Percentiles rank a stretch among this genome's conserved stretches.
These are phyloP conservation scores for Hybos culiciformis DNA, from an alignment of 2,888 invertebrate species.

Conservation along the genomic window DNA sequence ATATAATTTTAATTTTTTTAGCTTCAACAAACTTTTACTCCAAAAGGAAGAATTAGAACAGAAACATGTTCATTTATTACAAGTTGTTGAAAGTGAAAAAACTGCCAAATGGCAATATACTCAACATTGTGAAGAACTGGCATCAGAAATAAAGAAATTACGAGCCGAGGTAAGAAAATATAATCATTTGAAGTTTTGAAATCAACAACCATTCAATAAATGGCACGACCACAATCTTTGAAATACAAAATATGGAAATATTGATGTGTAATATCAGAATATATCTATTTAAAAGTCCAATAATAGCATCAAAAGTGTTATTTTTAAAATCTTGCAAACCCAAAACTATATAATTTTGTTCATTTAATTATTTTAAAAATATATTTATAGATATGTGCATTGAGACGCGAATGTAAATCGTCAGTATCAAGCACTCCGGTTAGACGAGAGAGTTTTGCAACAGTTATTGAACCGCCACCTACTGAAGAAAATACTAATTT, in stretches of 20 bases:
- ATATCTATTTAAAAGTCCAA: no score
- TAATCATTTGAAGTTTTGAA: background rate
- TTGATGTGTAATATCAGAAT: no score
- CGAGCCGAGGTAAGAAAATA: conserved; percentile 57
- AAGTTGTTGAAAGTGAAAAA: conserved; percentile 81
- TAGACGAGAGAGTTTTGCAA: conserved; percentile 21
- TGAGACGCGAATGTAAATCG: conserved; percentile 68
- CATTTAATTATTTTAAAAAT: background rate
- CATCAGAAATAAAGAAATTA: conserved; percentile 75
- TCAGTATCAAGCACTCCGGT: conserved; percentile 30
- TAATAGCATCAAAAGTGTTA: no score
- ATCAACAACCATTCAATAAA: no score
- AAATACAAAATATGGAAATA: no score
- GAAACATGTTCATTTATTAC: conserved; percentile 76
- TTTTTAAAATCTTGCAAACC: background rate
- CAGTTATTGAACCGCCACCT: conserved; percentile 12
- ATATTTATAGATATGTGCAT: conserved; percentile 50
- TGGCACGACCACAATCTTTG: no score
- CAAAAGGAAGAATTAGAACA: conserved; percentile 87
- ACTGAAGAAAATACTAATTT: conserved; percentile 30
- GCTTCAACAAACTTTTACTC: conserved; percentile 76
- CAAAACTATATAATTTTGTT: background rate
- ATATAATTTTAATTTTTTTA: no score
- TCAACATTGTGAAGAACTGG: conserved; percentile 82
- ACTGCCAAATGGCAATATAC: conserved; percentile 90